Percentiles rank a stretch among this genome's conserved stretches.
These are phyloP conservation scores for Steinernema hermaphroditum DNA, from an alignment of 2,888 invertebrate species.

Conservation along the genomic window DNA sequence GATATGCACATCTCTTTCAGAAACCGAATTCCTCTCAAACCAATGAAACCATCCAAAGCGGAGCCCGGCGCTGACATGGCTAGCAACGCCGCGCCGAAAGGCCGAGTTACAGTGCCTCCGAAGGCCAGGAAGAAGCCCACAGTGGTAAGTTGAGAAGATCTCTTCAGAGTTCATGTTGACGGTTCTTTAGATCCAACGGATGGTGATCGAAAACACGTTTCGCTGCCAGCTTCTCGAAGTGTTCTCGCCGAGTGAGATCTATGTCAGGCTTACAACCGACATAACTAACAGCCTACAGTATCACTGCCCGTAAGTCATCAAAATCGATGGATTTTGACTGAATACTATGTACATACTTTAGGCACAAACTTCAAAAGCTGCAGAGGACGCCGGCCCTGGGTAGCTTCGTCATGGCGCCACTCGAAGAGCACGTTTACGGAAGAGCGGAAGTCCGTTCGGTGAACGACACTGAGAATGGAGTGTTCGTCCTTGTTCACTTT, in stretches of 20 bases:
- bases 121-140: too few relatives aligned
- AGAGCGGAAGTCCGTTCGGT: not conserved
- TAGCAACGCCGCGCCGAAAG: too few relatives aligned
- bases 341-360: too few relatives aligned
- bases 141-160: too few relatives aligned
- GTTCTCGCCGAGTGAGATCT: not conserved
- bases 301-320: not conserved
- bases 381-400: not conserved
- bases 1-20: too few relatives aligned
- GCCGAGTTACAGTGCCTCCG: too few relatives aligned
- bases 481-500: not conserved
- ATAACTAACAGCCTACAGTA: not conserved
- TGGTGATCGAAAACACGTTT: not conserved
- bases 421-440: not conserved
- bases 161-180: not conserved
- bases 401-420: constrained; percentile 4
- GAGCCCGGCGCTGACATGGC: too few relatives aligned
- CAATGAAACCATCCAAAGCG: too few relatives aligned
- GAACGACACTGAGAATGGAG: not conserved
- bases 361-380: not conserved
- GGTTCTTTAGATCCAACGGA: not conserved
- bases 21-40: too few relatives aligned
- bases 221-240: not conserved
- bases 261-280: not conserved
- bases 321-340: too few relatives aligned